Evolutionary conservation across 2,113 vertebrate genomes (phyloP), one percentile per base, ranked within the genome.

Genomic region (Hassar affinis): DNA sequence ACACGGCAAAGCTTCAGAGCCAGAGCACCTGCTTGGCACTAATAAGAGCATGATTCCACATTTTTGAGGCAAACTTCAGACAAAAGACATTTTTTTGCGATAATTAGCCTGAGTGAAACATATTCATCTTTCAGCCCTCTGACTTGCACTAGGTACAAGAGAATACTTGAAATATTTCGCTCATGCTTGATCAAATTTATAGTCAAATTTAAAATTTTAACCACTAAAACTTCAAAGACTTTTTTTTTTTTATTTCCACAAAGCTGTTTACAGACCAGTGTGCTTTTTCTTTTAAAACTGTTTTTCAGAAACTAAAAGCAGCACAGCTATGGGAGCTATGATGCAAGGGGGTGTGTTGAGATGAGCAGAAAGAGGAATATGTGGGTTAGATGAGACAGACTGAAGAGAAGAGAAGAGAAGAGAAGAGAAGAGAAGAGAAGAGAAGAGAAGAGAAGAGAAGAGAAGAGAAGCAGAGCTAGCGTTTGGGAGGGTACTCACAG

Each of bases 401-500:
- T 42, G 38, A 42, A 42, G 38, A 20, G 57, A 69, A 25, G 17
- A 45, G 15, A 30, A 80, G 15, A 47, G 22, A 18, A 27, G 42
- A 75, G 72, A 6, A 59, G 33, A 52, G 30, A 47, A 52, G 12
- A 27, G 17, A 47, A 54, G 42, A 76, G 64, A 6, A 11, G 7
- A 61, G 1, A 4, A 0, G 35, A 15, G 59, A 10, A 49, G 47
- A 51, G 25, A 47, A 33, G 11, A 42, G 12, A 45, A 56, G 59
- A 79, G 59, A 17, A 7, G 7, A 69, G 1, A 5, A 0, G 30
- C 14, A 56, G 12, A 3, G 82, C 56, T 0, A 75, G 0, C 47
- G 54, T 10, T 62, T 14, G 6, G 62, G 3, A 80, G 78, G 49
- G 42, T 94, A 96, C 96, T 96, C 94, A 97, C 96, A 87, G 95